These are phyloP conservation scores for Theonella swinhoei DNA, from an alignment of 37 sponge, comb jelly and placozoan genomes.

Conservation along the genomic window DNA sequence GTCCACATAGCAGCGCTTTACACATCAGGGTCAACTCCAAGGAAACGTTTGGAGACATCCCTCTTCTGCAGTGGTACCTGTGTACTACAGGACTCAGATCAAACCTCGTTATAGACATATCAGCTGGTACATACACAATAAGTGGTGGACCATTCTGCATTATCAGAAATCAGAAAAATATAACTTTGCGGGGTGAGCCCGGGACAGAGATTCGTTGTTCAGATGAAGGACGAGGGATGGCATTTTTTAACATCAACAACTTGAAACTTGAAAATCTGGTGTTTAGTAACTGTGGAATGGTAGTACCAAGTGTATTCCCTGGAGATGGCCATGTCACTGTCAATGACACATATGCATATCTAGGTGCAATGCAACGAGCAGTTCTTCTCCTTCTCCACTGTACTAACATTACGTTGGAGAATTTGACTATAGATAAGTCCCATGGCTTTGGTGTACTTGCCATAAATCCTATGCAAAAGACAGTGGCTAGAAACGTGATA, in stretches of 20 bases:
- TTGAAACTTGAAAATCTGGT: slow-evolving; percentile 7
- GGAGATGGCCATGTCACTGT: slow-evolving; percentile 8
- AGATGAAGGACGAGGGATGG: slow-evolving; percentile 20
- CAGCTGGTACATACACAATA: not conserved
- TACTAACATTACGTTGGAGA: not conserved
- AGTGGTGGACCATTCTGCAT: slow-evolving; percentile 3
- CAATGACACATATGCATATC: slow-evolving; percentile 3
- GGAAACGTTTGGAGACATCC: too few relatives aligned
- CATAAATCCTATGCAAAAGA: slow-evolving; percentile 14
- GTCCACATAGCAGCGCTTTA: too few relatives aligned
- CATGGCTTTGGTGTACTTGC: slow-evolving; percentile 29
- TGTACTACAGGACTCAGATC: too few relatives aligned
- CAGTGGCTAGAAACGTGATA: not conserved
- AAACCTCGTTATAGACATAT: slow-evolving; percentile 4
- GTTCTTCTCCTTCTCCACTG: slow-evolving; percentile 12
- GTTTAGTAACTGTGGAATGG: slow-evolving; percentile 12
- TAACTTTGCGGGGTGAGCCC: slow-evolving; percentile 9
- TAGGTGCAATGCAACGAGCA: slow-evolving; percentile 7
- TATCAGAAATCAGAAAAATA: slow-evolving; percentile 5
- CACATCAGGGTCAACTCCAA: too few relatives aligned
- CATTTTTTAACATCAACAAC: slow-evolving; percentile 32
- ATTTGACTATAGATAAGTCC: not conserved
- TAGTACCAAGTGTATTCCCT: not conserved
- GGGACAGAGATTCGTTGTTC: too few relatives aligned
- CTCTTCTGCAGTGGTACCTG: too few relatives aligned